phyloP scores from a whole-genome alignment of 1,140 invertebrate species.

The Heliconius hewitsoni region DNA sequence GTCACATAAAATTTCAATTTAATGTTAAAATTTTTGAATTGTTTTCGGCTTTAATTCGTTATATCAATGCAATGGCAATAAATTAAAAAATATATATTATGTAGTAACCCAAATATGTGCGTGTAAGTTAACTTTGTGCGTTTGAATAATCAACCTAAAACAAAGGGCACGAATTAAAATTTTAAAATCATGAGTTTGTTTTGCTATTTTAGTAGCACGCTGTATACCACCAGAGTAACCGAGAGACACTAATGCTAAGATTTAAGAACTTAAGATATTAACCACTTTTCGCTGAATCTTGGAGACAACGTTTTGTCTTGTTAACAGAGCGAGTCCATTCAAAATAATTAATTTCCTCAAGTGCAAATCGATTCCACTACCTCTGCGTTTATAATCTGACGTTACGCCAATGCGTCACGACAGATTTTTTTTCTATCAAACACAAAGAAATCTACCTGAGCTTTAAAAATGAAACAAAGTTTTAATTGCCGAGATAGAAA shows the following conservation, averaged over 20 bases:
- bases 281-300: no score
- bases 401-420: no score
- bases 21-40: slow-evolving; percentile 21
- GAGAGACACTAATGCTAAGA: no score
- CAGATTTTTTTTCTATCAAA: background rate
- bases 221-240: no score
- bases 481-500: slow-evolving; percentile 31
- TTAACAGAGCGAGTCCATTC: no score
- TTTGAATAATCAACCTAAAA: background rate
- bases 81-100: background rate
- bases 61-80: slow-evolving; percentile 6
- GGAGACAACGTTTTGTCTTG: no score
- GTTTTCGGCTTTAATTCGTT: background rate
- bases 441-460: background rate
- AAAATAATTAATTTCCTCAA: no score
- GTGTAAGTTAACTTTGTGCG: slow-evolving; percentile 4
- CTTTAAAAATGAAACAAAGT: slow-evolving; percentile 34
- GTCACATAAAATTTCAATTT: slow-evolving; percentile 44
- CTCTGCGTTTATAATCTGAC: no score
- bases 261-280: no score
- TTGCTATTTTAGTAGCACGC: background rate
- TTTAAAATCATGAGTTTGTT: background rate
- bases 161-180: background rate
- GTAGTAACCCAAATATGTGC: slow-evolving; percentile 1
- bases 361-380: no score